These are phyloP conservation scores for Pedetes capensis DNA, from an alignment of 2,113 vertebrate species.

Conservation along the genomic window DNA sequence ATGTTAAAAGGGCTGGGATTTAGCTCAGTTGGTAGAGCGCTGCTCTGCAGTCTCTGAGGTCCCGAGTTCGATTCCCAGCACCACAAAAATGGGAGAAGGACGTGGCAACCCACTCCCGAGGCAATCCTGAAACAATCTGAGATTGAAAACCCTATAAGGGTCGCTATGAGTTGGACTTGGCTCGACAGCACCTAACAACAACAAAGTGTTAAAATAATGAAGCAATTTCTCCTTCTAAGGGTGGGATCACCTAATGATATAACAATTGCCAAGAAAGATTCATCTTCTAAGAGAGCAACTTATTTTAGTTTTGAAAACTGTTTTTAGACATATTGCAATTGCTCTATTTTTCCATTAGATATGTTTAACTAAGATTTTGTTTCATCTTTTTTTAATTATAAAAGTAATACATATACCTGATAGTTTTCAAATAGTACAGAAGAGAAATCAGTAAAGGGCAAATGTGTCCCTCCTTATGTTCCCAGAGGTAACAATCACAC, in stretches of 20 bases:
- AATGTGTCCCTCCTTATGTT: neutral
- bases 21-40: too few relatives aligned
- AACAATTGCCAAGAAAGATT: neutral
- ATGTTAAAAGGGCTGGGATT: too few relatives aligned
- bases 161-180: too few relatives aligned
- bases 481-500: neutral
- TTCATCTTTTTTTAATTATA: neutral
- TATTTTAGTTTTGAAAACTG: neutral
- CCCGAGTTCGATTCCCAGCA: too few relatives aligned
- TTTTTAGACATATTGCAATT: neutral
- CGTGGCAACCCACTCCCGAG: too few relatives aligned
- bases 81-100: too few relatives aligned
- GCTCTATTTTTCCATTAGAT: neutral
- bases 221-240: neutral
- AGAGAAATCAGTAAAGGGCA: neutral
- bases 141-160: too few relatives aligned
- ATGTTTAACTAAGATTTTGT: neutral
- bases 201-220: neutral
- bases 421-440: slow-evolving; percentile 2
- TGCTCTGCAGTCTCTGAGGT: too few relatives aligned
- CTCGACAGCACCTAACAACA: too few relatives aligned
- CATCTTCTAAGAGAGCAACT: neutral
- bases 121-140: too few relatives aligned
- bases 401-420: neutral
- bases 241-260: neutral